Percentiles rank a stretch among this genome's conserved stretches.
Evolutionary conservation across 2,113 vertebrate species (phyloP).

Genomic region (Oostethus manadensis): DNA sequence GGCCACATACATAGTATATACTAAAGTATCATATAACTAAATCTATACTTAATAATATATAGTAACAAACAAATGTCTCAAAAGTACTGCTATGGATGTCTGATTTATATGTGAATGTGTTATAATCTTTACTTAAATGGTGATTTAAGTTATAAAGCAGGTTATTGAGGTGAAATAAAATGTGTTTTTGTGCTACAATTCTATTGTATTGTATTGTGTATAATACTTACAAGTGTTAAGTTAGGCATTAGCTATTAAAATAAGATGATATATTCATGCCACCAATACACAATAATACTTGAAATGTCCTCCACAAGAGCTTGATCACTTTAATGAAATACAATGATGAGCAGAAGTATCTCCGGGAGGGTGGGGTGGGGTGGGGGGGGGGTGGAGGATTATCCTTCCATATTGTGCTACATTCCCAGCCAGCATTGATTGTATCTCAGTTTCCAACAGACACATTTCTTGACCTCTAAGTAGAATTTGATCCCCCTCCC

Average conservation of each 20-base stretch:
- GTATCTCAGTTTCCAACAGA: slow-evolving; percentile 44
- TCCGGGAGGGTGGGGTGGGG: too few relatives aligned
- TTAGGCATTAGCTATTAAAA: background rate
- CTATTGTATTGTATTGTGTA: background rate
- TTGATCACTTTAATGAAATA: background rate
- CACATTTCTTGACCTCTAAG: slow-evolving; percentile 39
- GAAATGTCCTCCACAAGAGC: background rate
- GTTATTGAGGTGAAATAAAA: background rate
- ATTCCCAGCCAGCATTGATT: slow-evolving; percentile 48
- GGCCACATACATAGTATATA: too few relatives aligned
- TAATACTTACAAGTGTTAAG: background rate
- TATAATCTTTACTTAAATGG: too few relatives aligned
- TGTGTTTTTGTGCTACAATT: background rate
- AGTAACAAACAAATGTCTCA: too few relatives aligned
- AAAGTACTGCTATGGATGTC: too few relatives aligned
- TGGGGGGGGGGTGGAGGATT: too few relatives aligned
- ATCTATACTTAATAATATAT: too few relatives aligned
- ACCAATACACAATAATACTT: background rate
- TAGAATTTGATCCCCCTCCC: slow-evolving; percentile 43
- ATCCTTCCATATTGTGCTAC: background rate
- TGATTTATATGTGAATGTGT: too few relatives aligned
- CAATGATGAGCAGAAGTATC: background rate
- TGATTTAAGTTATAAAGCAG: background rate
- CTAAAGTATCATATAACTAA: too few relatives aligned
- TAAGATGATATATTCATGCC: too few relatives aligned